Evolutionary conservation across 2,888 invertebrate genomes (phyloP).

Genomic region (Eupithecia abbreviata): DNA sequence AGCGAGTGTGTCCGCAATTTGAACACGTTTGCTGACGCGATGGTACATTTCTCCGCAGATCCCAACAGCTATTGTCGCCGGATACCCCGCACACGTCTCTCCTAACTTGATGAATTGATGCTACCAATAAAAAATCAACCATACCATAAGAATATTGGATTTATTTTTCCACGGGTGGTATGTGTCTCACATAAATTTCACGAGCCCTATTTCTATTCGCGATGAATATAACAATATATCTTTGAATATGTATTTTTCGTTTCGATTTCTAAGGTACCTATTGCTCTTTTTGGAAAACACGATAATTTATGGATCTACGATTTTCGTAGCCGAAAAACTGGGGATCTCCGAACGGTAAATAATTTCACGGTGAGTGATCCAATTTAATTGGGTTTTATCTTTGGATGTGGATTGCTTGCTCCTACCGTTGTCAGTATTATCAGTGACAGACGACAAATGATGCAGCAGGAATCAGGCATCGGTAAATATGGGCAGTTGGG

Average conservation of each 20-base stretch:
- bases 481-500: slow-evolving; percentile 37
- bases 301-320: slow-evolving; percentile 33
- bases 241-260: slow-evolving; percentile 34
- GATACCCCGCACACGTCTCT: slow-evolving; percentile 58
- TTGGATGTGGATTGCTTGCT: slow-evolving; percentile 60
- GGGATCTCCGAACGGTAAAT: slow-evolving; percentile 73
- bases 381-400: slow-evolving; percentile 81
- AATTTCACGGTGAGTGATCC: slow-evolving; percentile 79
- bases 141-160: slow-evolving; percentile 37
- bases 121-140: slow-evolving; percentile 42
- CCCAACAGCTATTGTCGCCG: slow-evolving; percentile 63
- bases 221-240: slow-evolving; percentile 35
- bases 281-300: slow-evolving; percentile 33
- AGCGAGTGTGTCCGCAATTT: slow-evolving; percentile 51
- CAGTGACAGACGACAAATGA: slow-evolving; percentile 76
- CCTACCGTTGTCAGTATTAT: slow-evolving; percentile 72
- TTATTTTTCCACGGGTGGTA: slow-evolving; percentile 30
- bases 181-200: slow-evolving; percentile 42
- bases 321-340: slow-evolving; percentile 45
- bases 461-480: slow-evolving; percentile 59
- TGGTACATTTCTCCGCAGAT: slow-evolving; percentile 57
- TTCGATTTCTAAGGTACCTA: slow-evolving; percentile 31
- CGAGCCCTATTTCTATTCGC: slow-evolving; percentile 30
- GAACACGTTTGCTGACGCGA: slow-evolving; percentile 66
- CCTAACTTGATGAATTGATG: slow-evolving; percentile 67